phyloP scores from a whole-genome alignment of 2,113 vertebrate species.

The Probosciger aterrimus region DNA sequence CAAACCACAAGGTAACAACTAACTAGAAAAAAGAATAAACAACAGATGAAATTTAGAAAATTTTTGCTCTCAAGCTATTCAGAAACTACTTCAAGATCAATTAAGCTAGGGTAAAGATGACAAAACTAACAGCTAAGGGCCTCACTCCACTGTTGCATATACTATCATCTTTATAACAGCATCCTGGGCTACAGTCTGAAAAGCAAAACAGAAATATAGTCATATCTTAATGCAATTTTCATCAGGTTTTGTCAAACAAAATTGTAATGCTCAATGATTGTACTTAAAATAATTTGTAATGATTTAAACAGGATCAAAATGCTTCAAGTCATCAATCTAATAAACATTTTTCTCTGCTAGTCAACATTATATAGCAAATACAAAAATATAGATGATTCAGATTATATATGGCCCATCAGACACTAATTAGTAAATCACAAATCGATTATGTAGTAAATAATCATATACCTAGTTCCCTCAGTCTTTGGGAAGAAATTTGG shows the following conservation, averaged over 20 bases:
- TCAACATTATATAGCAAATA: neutral
- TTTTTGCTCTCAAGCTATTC: neutral
- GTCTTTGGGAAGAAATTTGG: neutral
- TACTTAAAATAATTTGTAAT: neutral
- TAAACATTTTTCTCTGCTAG: neutral
- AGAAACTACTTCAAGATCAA: neutral
- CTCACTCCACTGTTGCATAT: neutral
- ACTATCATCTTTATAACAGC: neutral
- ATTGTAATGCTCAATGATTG: neutral
- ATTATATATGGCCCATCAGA: neutral
- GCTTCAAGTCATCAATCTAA: neutral
- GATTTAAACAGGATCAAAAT: neutral
- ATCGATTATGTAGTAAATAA: neutral
- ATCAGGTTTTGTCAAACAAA: neutral
- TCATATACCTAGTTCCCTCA: neutral
- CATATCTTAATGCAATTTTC: neutral
- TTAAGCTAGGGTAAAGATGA: neutral
- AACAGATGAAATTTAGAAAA: neutral
- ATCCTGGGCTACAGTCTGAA: neutral
- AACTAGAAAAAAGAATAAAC: neutral
- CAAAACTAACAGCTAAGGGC: neutral
- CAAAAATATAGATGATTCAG: neutral
- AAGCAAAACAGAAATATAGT: neutral
- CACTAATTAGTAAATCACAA: neutral
- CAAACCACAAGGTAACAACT: neutral